Evolutionary conservation across 1,140 invertebrate species (phyloP).

Genomic region (Trichoplusia ni): DNA sequence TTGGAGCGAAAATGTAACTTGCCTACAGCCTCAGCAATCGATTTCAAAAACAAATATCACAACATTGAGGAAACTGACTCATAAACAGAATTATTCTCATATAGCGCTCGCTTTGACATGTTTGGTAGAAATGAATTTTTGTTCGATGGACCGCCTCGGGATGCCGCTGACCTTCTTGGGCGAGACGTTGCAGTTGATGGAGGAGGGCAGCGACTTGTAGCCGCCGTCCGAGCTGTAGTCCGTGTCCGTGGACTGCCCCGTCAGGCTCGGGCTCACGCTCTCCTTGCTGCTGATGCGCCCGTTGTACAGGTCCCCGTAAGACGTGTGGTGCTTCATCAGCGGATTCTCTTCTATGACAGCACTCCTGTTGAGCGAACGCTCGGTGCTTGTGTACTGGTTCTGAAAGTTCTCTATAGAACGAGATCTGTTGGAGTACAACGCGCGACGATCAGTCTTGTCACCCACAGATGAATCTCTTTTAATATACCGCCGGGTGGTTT

Average conservation of each 20-base stretch:
- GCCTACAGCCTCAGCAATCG: neutral
- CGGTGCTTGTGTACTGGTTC: slow-evolving; percentile 56
- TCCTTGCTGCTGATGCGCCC: slow-evolving; percentile 70
- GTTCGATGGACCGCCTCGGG: slow-evolving; percentile 73
- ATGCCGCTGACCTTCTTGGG: slow-evolving; percentile 79
- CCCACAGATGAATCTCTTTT: slow-evolving; percentile 66
- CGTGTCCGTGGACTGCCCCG: slow-evolving; percentile 77
- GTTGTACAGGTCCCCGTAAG: slow-evolving; percentile 74
- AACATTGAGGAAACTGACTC: slow-evolving; percentile 3
- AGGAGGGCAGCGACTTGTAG: slow-evolving; percentile 79
- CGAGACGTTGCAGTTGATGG: slow-evolving; percentile 71
- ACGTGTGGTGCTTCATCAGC: slow-evolving; percentile 73
- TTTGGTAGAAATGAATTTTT: slow-evolving; percentile 68
- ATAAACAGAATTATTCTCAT: slow-evolving; percentile 33
- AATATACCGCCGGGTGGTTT: slow-evolving; percentile 57
- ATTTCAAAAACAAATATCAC: slow-evolving; percentile 8
- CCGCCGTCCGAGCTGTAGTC: slow-evolving; percentile 80
- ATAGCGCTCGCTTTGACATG: slow-evolving; percentile 72
- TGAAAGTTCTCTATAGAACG: slow-evolving; percentile 79
- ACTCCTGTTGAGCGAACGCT: slow-evolving; percentile 50
- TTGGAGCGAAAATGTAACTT: slow-evolving; percentile 4
- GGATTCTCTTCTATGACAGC: slow-evolving; percentile 61
- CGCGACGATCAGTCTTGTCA: slow-evolving; percentile 58
- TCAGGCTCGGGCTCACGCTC: slow-evolving; percentile 71
- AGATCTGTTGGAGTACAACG: slow-evolving; percentile 65